Percentiles rank a stretch among this genome's conserved stretches.
These are phyloP conservation scores for Aspidiotus rigidus DNA, from an alignment of 2,888 invertebrate species.

Conservation along the genomic window DNA sequence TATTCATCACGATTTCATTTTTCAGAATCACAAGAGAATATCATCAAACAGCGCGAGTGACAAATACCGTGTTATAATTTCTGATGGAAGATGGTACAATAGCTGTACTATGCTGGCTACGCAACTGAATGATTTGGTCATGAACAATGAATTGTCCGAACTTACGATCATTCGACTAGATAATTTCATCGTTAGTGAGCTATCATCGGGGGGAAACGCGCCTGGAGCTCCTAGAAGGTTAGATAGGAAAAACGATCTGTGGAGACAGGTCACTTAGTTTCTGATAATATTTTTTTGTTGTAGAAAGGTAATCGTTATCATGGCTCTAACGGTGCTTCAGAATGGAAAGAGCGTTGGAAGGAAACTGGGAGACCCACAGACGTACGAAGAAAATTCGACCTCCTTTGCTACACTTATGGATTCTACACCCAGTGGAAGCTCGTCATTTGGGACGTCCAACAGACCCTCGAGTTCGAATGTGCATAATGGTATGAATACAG, in stretches of 20 bases:
- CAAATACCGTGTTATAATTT: constrained; percentile 70
- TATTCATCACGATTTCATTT: constrained; percentile 40
- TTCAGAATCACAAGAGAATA: constrained; percentile 43
- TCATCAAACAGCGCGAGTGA: constrained; percentile 51
- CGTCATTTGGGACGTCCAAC: background rate
- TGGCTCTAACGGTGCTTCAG: constrained; percentile 64
- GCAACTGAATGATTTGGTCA: constrained; percentile 58
- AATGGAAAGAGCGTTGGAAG: constrained; percentile 61
- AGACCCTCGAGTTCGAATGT: constrained; percentile 29
- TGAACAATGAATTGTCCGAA: constrained; percentile 58
- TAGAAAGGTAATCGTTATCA: constrained; percentile 74
- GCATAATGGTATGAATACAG: constrained; percentile 29
- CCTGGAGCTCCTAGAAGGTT: too few relatives aligned
- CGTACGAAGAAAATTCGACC: constrained; percentile 29
- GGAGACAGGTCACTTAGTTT: too few relatives aligned
- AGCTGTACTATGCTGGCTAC: constrained; percentile 89
- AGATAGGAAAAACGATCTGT: too few relatives aligned
- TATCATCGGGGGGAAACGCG: constrained; percentile 8
- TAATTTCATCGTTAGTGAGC: constrained; percentile 65
- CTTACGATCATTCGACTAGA: constrained; percentile 69
- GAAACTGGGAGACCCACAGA: constrained; percentile 66
- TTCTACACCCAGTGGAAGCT: background rate
- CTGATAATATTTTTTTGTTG: background rate
- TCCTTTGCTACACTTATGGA: background rate
- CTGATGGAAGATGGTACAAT: constrained; percentile 74